Evolutionary conservation across 2,888 invertebrate species (phyloP).

Genomic region (Tenthredo mesomela): DNA sequence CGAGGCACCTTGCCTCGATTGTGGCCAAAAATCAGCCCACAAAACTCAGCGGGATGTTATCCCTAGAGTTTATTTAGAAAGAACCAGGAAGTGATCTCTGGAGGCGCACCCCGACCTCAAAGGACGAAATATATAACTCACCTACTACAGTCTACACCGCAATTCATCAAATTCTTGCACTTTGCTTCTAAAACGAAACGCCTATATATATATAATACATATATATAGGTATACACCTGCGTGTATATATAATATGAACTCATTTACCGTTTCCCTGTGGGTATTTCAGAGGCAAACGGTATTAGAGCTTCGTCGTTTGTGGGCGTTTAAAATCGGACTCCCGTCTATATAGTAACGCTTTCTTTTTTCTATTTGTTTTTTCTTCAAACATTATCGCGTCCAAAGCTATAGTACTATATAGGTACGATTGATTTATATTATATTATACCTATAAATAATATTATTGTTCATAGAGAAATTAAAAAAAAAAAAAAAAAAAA

Average conservation of each 20-base stretch:
- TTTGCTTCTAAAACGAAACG: slow-evolving; percentile 17
- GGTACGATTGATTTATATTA: not conserved
- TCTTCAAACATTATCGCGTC: not conserved
- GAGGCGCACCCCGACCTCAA: slow-evolving; percentile 50
- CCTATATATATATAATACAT: not conserved
- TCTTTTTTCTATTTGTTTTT: slow-evolving; percentile 32
- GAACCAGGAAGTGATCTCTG: slow-evolving; percentile 62
- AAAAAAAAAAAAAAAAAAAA: not conserved
- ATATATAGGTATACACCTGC: not conserved
- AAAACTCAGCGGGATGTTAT: slow-evolving; percentile 40
- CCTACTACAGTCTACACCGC: slow-evolving; percentile 55
- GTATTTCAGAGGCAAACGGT: not conserved
- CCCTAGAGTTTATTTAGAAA: slow-evolving; percentile 17
- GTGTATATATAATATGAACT: not conserved
- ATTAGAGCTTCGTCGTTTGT: slow-evolving; percentile 6
- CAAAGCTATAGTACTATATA: no score
- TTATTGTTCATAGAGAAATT: not conserved
- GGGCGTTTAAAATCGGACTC: slow-evolving; percentile 25
- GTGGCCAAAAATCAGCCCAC: slow-evolving; percentile 64
- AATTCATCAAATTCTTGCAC: slow-evolving; percentile 59
- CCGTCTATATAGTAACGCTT: slow-evolving; percentile 28
- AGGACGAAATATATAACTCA: slow-evolving; percentile 40
- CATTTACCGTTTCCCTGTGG: slow-evolving; percentile 36
- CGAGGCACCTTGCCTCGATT: slow-evolving; percentile 65
- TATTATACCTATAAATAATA: not conserved